Evolutionary conservation across 2,888 invertebrate genomes (phyloP).

Genomic region (Eilema depressum): DNA sequence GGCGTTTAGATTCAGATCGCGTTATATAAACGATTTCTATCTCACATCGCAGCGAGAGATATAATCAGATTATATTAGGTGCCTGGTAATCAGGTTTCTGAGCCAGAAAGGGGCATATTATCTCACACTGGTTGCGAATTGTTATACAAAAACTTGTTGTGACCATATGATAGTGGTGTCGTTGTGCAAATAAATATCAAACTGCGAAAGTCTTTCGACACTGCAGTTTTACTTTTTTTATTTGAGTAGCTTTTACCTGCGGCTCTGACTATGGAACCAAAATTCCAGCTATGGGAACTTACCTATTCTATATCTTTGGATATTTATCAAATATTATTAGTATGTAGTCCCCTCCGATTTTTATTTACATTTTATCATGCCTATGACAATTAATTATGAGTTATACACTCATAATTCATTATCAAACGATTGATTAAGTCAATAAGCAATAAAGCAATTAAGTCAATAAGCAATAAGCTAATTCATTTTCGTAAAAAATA

Average conservation of each 20-base stretch:
- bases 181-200: background rate
- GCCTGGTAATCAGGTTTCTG: slow-evolving; percentile 5
- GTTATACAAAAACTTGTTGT: slow-evolving; percentile 12
- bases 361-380: too few relatives aligned
- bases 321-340: too few relatives aligned
- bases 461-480: too few relatives aligned
- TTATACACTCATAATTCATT: background rate
- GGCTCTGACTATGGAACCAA: too few relatives aligned
- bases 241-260: background rate
- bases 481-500: too few relatives aligned
- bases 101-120: slow-evolving; percentile 11
- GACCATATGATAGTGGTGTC: too few relatives aligned
- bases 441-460: too few relatives aligned
- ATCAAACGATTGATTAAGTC: background rate
- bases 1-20: background rate
- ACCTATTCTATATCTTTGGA: too few relatives aligned
- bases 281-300: too few relatives aligned
- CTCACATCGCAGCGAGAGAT: slow-evolving; percentile 2
- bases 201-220: background rate
- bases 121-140: slow-evolving; percentile 10
- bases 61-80: background rate
- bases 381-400: background rate
- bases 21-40: slow-evolving; percentile 8
- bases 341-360: too few relatives aligned
- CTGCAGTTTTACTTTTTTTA: background rate